Evolutionary conservation across 2,888 invertebrate genomes (phyloP).

Genomic region (Philhelius pedissequus): DNA sequence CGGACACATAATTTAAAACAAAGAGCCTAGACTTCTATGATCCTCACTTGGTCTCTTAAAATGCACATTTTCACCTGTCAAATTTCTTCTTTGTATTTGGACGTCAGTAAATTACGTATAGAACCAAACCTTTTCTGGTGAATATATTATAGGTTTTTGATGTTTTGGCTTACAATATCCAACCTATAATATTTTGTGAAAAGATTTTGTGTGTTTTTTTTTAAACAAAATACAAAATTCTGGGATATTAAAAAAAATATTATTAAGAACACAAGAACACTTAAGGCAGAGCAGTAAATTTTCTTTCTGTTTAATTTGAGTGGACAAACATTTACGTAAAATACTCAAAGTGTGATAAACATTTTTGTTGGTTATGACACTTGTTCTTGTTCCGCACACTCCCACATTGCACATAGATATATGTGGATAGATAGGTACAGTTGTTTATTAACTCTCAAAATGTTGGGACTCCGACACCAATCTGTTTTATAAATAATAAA

Average conservation of each 20-base stretch:
- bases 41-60: no score
- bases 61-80: no score
- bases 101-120: no score
- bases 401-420: background rate
- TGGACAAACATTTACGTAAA: constrained; percentile 2
- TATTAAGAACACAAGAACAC: background rate
- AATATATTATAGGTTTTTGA: no score
- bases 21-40: no score
- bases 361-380: constrained; percentile 46
- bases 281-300: background rate
- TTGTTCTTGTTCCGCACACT: constrained; percentile 52
- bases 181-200: background rate
- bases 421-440: background rate
- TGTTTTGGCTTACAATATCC: no score
- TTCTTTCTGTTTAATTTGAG: constrained; percentile 19
- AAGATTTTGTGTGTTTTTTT: background rate
- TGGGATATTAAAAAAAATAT: background rate
- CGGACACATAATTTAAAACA: no score
- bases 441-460: constrained; percentile 42
- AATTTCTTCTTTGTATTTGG: no score
- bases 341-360: constrained; percentile 1
- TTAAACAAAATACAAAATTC: background rate
- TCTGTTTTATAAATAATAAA: constrained; percentile 51
- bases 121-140: no score
- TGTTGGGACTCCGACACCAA: constrained; percentile 15